A percentile compares a stretch with the other conserved stretches of the same genome.
Evolutionary conservation across 2,888 invertebrate genomes (phyloP).

Genomic region (Stenoptilia bipunctidactyla): DNA sequence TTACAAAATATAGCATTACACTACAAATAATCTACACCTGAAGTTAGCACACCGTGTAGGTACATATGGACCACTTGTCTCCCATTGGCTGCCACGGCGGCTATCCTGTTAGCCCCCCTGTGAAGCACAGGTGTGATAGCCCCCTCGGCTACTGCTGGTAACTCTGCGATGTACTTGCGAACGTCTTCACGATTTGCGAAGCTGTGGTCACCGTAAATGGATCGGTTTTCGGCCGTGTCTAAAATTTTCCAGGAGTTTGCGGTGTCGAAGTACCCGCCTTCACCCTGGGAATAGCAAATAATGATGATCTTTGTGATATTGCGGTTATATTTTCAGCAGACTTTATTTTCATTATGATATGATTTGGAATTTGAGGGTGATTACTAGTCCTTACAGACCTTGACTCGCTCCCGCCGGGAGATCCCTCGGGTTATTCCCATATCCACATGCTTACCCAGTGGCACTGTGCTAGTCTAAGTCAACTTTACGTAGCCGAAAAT

Average conservation of each 20-base stretch:
- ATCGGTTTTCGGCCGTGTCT: conserved; percentile 20
- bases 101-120: conserved; percentile 13
- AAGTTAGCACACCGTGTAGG: conserved; percentile 28
- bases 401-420: too few relatives aligned
- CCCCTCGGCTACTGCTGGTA: conserved; percentile 23
- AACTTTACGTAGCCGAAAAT: too few relatives aligned
- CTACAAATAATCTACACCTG: conserved; percentile 40
- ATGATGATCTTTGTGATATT: neutral
- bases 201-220: conserved; percentile 34
- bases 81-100: conserved; percentile 30
- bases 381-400: too few relatives aligned
- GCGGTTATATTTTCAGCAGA: too few relatives aligned
- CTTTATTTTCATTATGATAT: too few relatives aligned
- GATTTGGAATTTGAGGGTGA: too few relatives aligned
- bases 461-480: too few relatives aligned
- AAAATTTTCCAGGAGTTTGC: conserved; percentile 30
- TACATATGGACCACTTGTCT: conserved; percentile 40
- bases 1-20: neutral
- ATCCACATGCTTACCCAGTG: too few relatives aligned
- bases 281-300: conserved; percentile 29
- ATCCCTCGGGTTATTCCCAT: too few relatives aligned
- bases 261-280: conserved; percentile 57
- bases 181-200: conserved; percentile 36
- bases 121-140: conserved; percentile 12
- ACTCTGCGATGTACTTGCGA: conserved; percentile 21